Evolutionary conservation across 2,113 vertebrate species (phyloP), one percentile per base, ranked within the genome.

Genomic region (Panthera tigris): DNA sequence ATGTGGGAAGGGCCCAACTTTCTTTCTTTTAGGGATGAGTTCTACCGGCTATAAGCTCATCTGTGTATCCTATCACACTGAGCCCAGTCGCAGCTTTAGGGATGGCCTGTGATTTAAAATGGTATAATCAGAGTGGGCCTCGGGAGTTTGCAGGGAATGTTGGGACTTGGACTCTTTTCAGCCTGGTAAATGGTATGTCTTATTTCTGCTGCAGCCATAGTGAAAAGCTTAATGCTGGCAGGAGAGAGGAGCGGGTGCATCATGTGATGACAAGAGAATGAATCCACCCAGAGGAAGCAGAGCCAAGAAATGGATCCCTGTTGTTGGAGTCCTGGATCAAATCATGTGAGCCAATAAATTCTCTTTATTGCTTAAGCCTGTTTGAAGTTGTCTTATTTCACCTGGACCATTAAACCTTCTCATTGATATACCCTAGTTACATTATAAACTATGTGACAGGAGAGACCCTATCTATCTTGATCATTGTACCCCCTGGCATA

Each of bases 301-400:
- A 91, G 74, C 91, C 66, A 33, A 95, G 91, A 84, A 95, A 55
- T 83, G 82, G 66, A 83, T 73, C 78, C 41, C 14, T 76, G 39
- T 87, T n/a, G n/a, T 90, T 65, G 84, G 76, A 88, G 33, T 80
- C 73, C 74, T 96, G 74, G 71, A 21, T 83, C 92, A 89, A 79
- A 63, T 45, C 33, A 33, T 68, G 63, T 7, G 78, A 94, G 82
- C 63, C 93, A 31, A 48, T 50, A 23, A 39, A 78, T 93, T 88
- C 65, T 68, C 36, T 66, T 63, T 71, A 89, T 74, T 71, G 85
- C 88, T 73, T 39, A 68, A 79, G 55, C 14, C 31, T 89, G 65
- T 79, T 81, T 61, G 86, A 68, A 86, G 78, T 91, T 50, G 23
- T 88, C 96, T 87, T 83, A 50, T 65, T 96, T 95, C 68, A 63